Conservation (phyloP, 2,888 invertebrate species). For the Melinaea menophilus region DNA sequence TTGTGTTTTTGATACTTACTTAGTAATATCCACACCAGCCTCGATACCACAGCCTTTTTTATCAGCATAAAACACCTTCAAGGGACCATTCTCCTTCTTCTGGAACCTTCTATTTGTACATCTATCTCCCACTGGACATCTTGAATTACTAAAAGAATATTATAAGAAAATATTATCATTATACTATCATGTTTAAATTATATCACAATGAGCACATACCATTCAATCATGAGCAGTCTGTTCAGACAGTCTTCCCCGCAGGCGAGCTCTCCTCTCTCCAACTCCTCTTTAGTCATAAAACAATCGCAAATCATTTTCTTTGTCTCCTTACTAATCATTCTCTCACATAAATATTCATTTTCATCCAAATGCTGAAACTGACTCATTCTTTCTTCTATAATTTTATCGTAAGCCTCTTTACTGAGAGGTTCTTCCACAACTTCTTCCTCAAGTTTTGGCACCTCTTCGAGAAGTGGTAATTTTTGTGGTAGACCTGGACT, state of each 20-base stretch:
- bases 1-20: slow-evolving; percentile 70
- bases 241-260: slow-evolving; percentile 98
- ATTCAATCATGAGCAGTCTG: slow-evolving; percentile 98
- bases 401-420: slow-evolving; percentile 70
- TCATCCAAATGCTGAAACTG: slow-evolving; percentile 89
- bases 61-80: slow-evolving; percentile 93
- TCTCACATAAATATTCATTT: slow-evolving; percentile 90
- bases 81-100: slow-evolving; percentile 88
- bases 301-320: slow-evolving; percentile 98
- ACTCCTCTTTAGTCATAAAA: slow-evolving; percentile 92
- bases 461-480: slow-evolving; percentile 47
- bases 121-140: slow-evolving; percentile 92
- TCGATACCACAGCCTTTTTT: slow-evolving; percentile 97
- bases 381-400: slow-evolving; percentile 79
- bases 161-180: slow-evolving; percentile 14
- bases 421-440: slow-evolving; percentile 42
- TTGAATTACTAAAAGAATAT: slow-evolving; percentile 84
- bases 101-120: slow-evolving; percentile 98
- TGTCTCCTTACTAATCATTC: slow-evolving; percentile 92
- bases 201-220: slow-evolving; percentile 75
- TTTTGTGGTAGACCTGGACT: slow-evolving; percentile 60
- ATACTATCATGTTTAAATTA: not conserved
- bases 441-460: slow-evolving; percentile 45
- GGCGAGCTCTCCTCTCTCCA: slow-evolving; percentile 88
- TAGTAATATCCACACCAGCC: slow-evolving; percentile 83